Evolutionary conservation across 2,888 invertebrate genomes (phyloP), one percentile per base, ranked within the genome.

Genomic region (Tethea ocularis): DNA sequence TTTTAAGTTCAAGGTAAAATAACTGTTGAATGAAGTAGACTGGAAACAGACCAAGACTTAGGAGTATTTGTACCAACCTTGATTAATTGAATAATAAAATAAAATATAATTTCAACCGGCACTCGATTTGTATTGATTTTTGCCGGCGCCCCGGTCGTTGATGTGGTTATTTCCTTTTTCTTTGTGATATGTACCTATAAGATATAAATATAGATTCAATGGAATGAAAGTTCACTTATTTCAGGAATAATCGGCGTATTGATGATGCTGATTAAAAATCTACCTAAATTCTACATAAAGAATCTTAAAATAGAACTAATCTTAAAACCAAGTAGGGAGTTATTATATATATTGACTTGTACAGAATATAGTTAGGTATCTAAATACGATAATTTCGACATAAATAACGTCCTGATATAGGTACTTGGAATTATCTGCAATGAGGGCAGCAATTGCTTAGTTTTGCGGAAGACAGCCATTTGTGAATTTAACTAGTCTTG

Each of bases 1-100:
- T 75, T 74, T 73, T 77, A 71, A 80, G 86, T 89, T 87, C 88
- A 88, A 89, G 86, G 87, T 81, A 82, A 82, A 79, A 78, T 69
- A 68, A 76, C 74, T 80, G 78, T 83, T 83, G 86, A 84, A 84
- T 86, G 76, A 71, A 77, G 61, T 69, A 33, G 55, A 61, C 74
- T 80, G 77, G 74, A 78, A 72, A 66, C 67, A 64, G 61, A 74
- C 74, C 78, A 80, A 81, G 60, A 63, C 4, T n/a, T n/a, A 26
- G 24, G 36, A 33, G 10, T 15, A 33, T 36, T 13, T 20, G 54
- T 36, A 33, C 11, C 17, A 11, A 0, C 1, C 20, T 22, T 11
- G 10, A 11, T 13, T 20, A 33, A 53, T 54, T 33, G 8, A n/a
- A n/a, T n/a, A 10, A 26, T 7, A 51, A 23, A 24, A 5, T 26